Evolutionary conservation across 1,140 invertebrate genomes (phyloP), one percentile per base, ranked within the genome.

Genomic region (Drosophila ogumai): DNA sequence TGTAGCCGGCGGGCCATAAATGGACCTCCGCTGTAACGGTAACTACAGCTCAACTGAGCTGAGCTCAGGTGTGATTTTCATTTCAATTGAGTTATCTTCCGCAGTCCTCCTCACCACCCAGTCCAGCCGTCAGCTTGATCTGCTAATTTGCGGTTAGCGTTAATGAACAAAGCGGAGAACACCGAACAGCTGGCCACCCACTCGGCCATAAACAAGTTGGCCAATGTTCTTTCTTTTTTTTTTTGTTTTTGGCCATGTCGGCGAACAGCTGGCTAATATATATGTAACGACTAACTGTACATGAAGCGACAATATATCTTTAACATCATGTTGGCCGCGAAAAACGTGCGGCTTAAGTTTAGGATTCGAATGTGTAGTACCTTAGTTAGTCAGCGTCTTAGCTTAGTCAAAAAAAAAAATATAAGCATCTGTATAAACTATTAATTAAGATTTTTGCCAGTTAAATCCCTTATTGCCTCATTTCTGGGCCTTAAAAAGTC

Each of bases 241-340:
- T 1, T 43, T 38, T 41, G 22, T 65, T 82, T 87, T 88, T 79
- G 79, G 82, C 63, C 74, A 65, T 64, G 63, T 63, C 73, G 67
- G 72, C 57, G 25, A 61, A 40, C 74, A 57, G 47, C 58, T 69
- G 79, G 80, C 84, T 88, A 87, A 88, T 87, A 88, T 78, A 87
- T 88, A 88, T 87, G 84, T 90, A 88, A 65, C 84, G 58, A 41
- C 84, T 90, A 88, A 88, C 84, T 84, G 84, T 88, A 90, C 85
- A 74, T 68, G 85, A 90, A 84, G 85, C 80, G 84, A 88, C 84
- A 84, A 90, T 90, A 84, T 90, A 90, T 88, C 80, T 84, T 84
- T 68, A 66, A 58, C 78, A 87, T 79, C 79, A 76, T 72, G 49
- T 63, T 36, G 15, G 49, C 40, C 61, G 41, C 43, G 28, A 47